Evolutionary conservation across 1,140 invertebrate genomes (phyloP).

Genomic region (Gryllus bimaculatus): DNA sequence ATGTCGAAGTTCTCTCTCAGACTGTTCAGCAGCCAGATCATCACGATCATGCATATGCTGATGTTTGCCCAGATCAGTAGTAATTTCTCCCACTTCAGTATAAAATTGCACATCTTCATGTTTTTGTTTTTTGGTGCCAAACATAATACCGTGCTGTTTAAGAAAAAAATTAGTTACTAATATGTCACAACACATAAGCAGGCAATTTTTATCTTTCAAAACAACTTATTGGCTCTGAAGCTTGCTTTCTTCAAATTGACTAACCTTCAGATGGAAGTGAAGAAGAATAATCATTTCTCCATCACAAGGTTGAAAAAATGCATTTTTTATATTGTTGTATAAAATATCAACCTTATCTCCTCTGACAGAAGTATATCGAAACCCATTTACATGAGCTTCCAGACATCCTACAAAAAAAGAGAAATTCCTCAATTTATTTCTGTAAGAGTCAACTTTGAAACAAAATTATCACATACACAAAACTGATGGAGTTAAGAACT

Average conservation of each 20-base stretch:
- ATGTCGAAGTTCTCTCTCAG: conserved; percentile 90
- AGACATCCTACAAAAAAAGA: conserved; percentile 44
- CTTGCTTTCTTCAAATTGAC: too few relatives aligned
- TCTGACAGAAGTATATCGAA: conserved; percentile 93
- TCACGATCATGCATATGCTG: conserved; percentile 99
- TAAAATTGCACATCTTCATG: conserved; percentile 99
- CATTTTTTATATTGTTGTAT: conserved; percentile 99
- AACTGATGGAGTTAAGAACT: neutral
- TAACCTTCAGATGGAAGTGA: conserved; percentile 91
- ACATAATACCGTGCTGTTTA: conserved; percentile 88
- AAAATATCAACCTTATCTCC: conserved; percentile 99
- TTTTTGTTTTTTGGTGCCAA: conserved; percentile 87
- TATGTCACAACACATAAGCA: too few relatives aligned
- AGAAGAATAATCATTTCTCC: conserved; percentile 99
- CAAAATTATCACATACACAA: neutral
- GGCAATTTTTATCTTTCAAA: too few relatives aligned
- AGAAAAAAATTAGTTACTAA: neutral
- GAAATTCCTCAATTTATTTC: neutral
- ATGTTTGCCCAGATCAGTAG: conserved; percentile 97
- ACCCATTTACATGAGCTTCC: conserved; percentile 96
- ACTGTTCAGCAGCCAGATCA: conserved; percentile 96
- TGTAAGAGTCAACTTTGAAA: neutral
- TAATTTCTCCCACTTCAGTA: conserved; percentile 99
- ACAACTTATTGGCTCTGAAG: too few relatives aligned
- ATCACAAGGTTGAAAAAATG: conserved; percentile 99